phyloP scores from a whole-genome alignment of 2,113 vertebrate species.

The Bubo blakistoni region DNA sequence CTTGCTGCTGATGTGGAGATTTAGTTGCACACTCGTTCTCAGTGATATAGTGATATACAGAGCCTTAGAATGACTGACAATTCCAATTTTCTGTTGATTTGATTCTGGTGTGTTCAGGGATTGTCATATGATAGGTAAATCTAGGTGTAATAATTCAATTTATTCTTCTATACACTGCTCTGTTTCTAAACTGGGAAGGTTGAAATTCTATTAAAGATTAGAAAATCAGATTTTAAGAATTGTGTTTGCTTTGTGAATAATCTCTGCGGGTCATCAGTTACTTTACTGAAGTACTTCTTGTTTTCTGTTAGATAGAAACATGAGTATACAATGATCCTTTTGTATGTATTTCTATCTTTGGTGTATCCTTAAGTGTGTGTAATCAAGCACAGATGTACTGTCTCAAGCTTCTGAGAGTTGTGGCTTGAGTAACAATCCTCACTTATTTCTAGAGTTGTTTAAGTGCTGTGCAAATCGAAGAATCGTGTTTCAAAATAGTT shows the following conservation, averaged over 20 bases:
- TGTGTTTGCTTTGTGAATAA: background rate
- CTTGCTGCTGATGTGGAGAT: background rate
- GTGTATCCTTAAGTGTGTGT: background rate
- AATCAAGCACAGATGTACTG: background rate
- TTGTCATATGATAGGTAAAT: background rate
- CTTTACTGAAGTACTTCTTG: background rate
- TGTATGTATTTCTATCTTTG: background rate
- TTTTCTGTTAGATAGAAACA: background rate
- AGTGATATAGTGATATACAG: background rate
- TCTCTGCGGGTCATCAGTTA: background rate
- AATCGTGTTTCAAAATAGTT: background rate
- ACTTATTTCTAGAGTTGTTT: background rate
- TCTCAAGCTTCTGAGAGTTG: background rate
- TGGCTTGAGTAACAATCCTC: background rate
- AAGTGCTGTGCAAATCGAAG: background rate
- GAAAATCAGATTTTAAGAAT: background rate
- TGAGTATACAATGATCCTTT: background rate
- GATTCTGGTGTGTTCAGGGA: background rate
- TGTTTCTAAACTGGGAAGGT: background rate
- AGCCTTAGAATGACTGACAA: background rate
- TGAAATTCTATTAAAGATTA: background rate
- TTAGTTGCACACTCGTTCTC: background rate
- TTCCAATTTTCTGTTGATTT: slow-evolving; percentile 4
- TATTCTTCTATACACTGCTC: background rate
- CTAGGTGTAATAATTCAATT: background rate